Evolutionary conservation across 1,140 invertebrate species (phyloP).

Genomic region (Drosophila repletoides): DNA sequence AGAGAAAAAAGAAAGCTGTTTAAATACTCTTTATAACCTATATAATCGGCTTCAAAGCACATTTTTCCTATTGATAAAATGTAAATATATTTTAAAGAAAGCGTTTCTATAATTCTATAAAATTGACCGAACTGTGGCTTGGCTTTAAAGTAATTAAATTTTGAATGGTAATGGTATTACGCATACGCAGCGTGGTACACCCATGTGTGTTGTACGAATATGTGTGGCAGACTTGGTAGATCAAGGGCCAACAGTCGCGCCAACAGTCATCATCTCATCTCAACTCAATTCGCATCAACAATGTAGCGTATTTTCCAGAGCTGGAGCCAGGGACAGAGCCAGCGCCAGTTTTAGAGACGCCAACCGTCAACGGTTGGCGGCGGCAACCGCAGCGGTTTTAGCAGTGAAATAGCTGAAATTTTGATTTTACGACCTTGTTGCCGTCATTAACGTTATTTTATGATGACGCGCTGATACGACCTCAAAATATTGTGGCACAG

Average conservation of each 20-base stretch:
- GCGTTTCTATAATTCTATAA: not conserved
- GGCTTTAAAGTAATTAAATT: constrained; percentile 74
- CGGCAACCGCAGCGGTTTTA: constrained; percentile 58
- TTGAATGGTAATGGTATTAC: constrained; percentile 43
- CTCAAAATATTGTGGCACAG: constrained; percentile 67
- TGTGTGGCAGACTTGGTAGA: constrained; percentile 40
- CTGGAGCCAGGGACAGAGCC: constrained; percentile 3
- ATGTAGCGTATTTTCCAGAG: constrained; percentile 31
- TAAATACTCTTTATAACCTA: no score
- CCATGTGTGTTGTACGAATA: constrained; percentile 16
- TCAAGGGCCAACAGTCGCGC: constrained; percentile 8
- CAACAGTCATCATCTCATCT: not conserved
- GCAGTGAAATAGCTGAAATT: constrained; percentile 76
- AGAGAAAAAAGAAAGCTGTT: no score
- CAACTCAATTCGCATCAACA: constrained; percentile 12
- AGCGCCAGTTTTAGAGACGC: not conserved
- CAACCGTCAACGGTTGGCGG: constrained; percentile 5
- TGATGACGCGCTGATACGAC: constrained; percentile 79
- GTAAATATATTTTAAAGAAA: no score
- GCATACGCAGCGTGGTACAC: constrained; percentile 58
- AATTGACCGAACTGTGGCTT: constrained; percentile 18
- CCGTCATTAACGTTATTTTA: constrained; percentile 81
- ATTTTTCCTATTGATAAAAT: no score
- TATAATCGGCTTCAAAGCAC: no score
- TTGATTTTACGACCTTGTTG: constrained; percentile 81